Percentiles rank a stretch among this genome's conserved stretches.
Evolutionary conservation across 2,888 invertebrate species (phyloP).

Genomic region (Beris chalybata): DNA sequence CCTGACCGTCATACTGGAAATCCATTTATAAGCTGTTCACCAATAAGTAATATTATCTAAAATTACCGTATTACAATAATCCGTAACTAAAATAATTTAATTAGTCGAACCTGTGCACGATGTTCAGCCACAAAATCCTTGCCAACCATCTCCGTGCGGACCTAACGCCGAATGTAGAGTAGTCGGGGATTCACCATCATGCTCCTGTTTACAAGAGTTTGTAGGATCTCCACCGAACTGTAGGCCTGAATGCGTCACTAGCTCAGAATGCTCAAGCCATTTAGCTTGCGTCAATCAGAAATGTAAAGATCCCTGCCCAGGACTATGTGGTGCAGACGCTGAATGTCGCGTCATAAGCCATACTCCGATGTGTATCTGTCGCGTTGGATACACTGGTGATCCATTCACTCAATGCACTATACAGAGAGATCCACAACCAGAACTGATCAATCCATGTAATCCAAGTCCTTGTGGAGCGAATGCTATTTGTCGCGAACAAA

Average conservation of each 20-base stretch:
- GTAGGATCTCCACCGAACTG: constrained; percentile 70
- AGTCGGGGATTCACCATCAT: constrained; percentile 58
- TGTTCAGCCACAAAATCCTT: constrained; percentile 50
- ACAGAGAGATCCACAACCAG: constrained; percentile 48
- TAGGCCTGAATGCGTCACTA: constrained; percentile 71
- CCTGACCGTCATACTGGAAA: constrained; percentile 70
- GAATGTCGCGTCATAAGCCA: constrained; percentile 63
- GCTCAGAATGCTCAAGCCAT: constrained; percentile 68
- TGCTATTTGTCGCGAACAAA: constrained; percentile 68
- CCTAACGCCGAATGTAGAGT: constrained; percentile 61
- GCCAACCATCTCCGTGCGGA: constrained; percentile 60
- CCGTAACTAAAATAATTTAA: not conserved
- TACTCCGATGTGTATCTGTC: constrained; percentile 61
- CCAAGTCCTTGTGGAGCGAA: constrained; percentile 70
- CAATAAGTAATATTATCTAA: constrained; percentile 54
- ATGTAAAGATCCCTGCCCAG: constrained; percentile 73
- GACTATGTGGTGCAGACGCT: constrained; percentile 64
- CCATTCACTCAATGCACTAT: constrained; percentile 62
- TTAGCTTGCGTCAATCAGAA: constrained; percentile 71
- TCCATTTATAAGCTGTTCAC: constrained; percentile 71
- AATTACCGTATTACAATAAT: constrained; percentile 21
- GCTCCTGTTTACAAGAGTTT: constrained; percentile 67
- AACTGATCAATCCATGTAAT: constrained; percentile 58
- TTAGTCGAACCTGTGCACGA: constrained; percentile 39
- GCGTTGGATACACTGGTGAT: constrained; percentile 68